Percentiles rank a stretch among this genome's conserved stretches.
Evolutionary conservation across 2,888 invertebrate species (phyloP).

Genomic region (Pollenia amentaria): DNA sequence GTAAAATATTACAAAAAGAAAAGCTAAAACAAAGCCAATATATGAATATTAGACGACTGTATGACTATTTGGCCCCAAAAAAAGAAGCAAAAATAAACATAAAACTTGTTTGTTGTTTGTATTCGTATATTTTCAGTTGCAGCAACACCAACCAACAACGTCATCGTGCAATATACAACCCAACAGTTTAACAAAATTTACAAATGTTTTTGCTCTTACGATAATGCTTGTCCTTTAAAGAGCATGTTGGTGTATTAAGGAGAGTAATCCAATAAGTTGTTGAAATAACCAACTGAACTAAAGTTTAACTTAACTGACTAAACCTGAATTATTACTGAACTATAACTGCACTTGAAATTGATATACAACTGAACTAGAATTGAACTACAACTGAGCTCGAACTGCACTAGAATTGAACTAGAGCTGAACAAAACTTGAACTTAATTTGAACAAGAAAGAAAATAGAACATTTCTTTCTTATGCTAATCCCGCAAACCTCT

Average conservation of each 20-base stretch:
- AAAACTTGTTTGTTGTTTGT: not conserved
- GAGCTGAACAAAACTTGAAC: too few species aligned
- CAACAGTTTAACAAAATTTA: conserved; percentile 48
- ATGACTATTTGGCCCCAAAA: conserved; percentile 18
- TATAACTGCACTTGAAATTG: too few species aligned
- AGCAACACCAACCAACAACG: conserved; percentile 11
- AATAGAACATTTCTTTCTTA: too few species aligned
- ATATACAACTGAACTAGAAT: too few species aligned
- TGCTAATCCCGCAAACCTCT: too few species aligned
- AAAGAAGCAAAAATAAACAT: not conserved
- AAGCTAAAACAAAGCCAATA: conserved; percentile 18
- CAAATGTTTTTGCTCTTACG: conserved; percentile 54
- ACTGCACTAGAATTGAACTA: too few species aligned
- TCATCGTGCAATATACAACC: conserved; percentile 23
- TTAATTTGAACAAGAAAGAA: too few species aligned
- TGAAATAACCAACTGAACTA: not conserved
- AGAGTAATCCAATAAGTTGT: not conserved
- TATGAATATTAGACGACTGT: conserved; percentile 51
- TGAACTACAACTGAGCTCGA: too few species aligned
- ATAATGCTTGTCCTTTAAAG: conserved; percentile 36
- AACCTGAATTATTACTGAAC: too few species aligned
- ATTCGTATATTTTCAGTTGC: conserved; percentile 13
- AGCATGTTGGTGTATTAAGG: not conserved
- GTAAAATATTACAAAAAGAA: not conserved
- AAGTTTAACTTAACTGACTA: not conserved